Conservation (phyloP, 1,140 invertebrate genomes). For the Conus ventricosus region DNA sequence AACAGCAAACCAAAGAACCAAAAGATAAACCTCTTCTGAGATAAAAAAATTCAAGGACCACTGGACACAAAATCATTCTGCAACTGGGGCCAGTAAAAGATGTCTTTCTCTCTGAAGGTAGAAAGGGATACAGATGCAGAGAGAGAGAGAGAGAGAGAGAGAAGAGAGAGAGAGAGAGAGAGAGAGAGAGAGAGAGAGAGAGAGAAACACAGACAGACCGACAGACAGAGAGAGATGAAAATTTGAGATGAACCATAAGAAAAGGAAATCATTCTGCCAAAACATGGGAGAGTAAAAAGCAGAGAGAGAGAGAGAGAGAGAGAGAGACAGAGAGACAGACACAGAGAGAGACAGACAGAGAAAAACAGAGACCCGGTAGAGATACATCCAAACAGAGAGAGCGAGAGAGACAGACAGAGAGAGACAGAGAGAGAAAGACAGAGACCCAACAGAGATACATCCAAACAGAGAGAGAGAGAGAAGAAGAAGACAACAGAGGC, state of each 20-base stretch:
- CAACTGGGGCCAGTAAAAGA: not conserved
- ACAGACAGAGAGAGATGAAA: not conserved
- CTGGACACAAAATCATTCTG: not conserved
- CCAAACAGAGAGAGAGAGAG: not conserved
- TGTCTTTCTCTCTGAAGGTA: not conserved
- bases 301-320: not conserved
- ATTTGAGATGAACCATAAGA: too few species aligned
- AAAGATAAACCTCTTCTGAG: not conserved
- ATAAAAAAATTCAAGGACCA: not conserved
- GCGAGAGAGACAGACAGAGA: slow-evolving; percentile 24
- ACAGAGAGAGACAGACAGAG: slow-evolving; percentile 17
- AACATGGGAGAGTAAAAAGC: too few species aligned
- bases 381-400: not conserved
- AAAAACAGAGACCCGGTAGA: not conserved
- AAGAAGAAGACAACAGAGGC: slow-evolving; percentile 18
- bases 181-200: slow-evolving; percentile 14
- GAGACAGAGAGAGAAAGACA: not conserved
- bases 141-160: too few species aligned
- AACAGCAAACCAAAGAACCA: not conserved
- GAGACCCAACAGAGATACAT: too few species aligned
- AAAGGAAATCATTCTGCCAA: too few species aligned
- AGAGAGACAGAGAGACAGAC: slow-evolving; percentile 12
- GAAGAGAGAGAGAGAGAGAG: not conserved
- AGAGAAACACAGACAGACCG: not conserved
- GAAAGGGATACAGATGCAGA: not conserved